Conservation (phyloP, 2,888 invertebrate genomes). For the Drosophila merina region DNA sequence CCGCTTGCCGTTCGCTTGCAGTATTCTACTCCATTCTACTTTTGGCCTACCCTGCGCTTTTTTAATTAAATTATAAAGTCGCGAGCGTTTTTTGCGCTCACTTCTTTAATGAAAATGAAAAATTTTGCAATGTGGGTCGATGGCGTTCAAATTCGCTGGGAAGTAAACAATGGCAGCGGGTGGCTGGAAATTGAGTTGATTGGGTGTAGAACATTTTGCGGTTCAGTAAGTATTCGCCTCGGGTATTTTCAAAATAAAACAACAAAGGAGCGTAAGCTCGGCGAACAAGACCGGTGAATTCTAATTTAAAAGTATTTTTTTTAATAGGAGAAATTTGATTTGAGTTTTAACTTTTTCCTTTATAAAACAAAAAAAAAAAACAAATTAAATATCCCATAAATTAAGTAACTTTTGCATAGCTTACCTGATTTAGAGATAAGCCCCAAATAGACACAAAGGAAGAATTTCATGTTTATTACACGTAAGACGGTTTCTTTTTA, state of each 20-base stretch:
- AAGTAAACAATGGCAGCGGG: constrained; percentile 56
- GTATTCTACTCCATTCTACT: constrained; percentile 7
- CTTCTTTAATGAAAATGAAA: constrained; percentile 64
- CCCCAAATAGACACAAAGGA: background rate
- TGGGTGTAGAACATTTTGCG: constrained; percentile 48
- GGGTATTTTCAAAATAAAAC: constrained; percentile 25
- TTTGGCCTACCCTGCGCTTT: constrained; percentile 59
- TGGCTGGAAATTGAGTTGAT: constrained; percentile 23
- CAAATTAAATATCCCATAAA: no score
- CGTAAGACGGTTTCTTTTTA: constrained; percentile 72
- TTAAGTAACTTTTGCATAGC: background rate
- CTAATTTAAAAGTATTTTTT: background rate
- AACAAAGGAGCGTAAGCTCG: constrained; percentile 3
- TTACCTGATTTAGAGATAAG: background rate
- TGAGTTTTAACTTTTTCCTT: background rate
- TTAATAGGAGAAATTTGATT: background rate
- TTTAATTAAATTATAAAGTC: constrained; percentile 77
- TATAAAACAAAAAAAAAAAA: no score
- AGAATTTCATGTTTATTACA: constrained; percentile 11
- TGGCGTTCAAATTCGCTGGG: constrained; percentile 61
- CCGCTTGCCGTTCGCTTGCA: background rate
- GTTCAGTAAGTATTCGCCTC: constrained; percentile 43
- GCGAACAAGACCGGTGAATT: constrained; percentile 1
- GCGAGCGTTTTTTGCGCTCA: constrained; percentile 46
- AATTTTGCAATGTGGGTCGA: constrained; percentile 64